These are phyloP conservation scores for Andrena minutula DNA, from an alignment of 2,888 invertebrate species.

Conservation along the genomic window DNA sequence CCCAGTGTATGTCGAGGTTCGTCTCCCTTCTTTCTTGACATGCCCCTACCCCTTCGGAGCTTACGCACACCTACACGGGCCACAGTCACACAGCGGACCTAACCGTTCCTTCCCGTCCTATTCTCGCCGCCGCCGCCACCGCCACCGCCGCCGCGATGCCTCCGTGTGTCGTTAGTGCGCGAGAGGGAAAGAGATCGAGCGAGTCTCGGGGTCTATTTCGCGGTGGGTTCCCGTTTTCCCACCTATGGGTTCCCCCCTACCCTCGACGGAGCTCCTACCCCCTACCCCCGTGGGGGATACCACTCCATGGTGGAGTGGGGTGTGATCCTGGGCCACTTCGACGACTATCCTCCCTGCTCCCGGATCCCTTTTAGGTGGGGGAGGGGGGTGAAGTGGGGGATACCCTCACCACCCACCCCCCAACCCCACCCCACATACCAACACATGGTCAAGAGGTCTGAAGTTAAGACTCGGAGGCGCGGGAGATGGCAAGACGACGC, in stretches of 20 bases:
- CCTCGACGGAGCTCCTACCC: slow-evolving; percentile 75
- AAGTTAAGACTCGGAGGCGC: slow-evolving; percentile 53
- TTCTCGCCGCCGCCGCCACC: slow-evolving; percentile 56
- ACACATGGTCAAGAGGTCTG: slow-evolving; percentile 54
- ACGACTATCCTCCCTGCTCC: slow-evolving; percentile 77
- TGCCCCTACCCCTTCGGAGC: slow-evolving; percentile 77
- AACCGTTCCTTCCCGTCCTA: slow-evolving; percentile 73
- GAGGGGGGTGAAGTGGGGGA: slow-evolving; percentile 76
- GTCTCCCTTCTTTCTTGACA: slow-evolving; percentile 82
- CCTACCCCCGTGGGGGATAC: slow-evolving; percentile 75
- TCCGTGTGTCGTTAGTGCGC: slow-evolving; percentile 48
- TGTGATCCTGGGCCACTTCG: slow-evolving; percentile 79
- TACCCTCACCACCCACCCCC: slow-evolving; percentile 65
- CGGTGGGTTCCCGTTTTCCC: slow-evolving; percentile 79
- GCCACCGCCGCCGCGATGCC: slow-evolving; percentile 43
- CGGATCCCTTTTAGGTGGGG: slow-evolving; percentile 74
- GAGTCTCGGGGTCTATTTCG: slow-evolving; percentile 75
- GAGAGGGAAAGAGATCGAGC: slow-evolving; percentile 64
- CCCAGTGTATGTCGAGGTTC: slow-evolving; percentile 72
- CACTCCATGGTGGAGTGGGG: slow-evolving; percentile 77
- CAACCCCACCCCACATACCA: slow-evolving; percentile 64
- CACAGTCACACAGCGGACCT: slow-evolving; percentile 21
- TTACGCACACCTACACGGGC: slow-evolving; percentile 48
- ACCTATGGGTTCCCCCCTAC: slow-evolving; percentile 76
- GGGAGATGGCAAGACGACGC: slow-evolving; percentile 44